These are phyloP conservation scores for Gymnarchus niloticus DNA, from an alignment of 2,113 vertebrate species.

Conservation along the genomic window DNA sequence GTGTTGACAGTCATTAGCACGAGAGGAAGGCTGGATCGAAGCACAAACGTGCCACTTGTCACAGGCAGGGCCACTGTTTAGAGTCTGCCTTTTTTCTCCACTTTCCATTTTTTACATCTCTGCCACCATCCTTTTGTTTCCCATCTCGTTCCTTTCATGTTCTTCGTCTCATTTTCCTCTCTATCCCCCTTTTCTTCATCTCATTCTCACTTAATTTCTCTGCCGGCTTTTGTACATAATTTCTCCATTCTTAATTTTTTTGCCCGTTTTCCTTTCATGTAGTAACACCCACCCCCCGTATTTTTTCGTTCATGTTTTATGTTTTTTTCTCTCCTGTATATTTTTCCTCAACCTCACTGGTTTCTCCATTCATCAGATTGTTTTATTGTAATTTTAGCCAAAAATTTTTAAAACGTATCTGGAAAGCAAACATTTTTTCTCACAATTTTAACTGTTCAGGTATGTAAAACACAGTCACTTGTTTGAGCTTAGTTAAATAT, in stretches of 20 bases:
- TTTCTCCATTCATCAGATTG: conserved; percentile 15
- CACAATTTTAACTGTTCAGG: background rate
- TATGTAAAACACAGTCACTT: background rate
- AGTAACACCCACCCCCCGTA: background rate
- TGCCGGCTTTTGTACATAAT: conserved; percentile 21
- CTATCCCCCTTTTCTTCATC: background rate
- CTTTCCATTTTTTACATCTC: background rate
- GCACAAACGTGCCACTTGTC: conserved; percentile 47
- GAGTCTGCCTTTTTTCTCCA: conserved; percentile 26
- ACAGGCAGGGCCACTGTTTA: conserved; percentile 43
- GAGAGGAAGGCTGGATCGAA: conserved; percentile 51
- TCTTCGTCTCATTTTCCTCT: background rate
- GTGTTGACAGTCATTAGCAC: conserved; percentile 68
- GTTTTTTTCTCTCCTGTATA: background rate
- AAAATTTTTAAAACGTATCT: background rate
- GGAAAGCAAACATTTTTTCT: background rate
- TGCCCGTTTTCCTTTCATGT: background rate
- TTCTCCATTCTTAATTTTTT: conserved; percentile 5
- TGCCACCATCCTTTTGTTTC: background rate
- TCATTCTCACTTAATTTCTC: conserved; percentile 26
- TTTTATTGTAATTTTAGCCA: conserved; percentile 24
- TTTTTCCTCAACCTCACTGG: background rate
- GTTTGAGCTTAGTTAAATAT: background rate
- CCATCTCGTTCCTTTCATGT: background rate
- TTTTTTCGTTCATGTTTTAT: background rate